Evolutionary conservation across 2,797 vertebrate species (phyloP), one percentile per base, ranked within the genome.

Genomic region (Fundulus diaphanus): DNA sequence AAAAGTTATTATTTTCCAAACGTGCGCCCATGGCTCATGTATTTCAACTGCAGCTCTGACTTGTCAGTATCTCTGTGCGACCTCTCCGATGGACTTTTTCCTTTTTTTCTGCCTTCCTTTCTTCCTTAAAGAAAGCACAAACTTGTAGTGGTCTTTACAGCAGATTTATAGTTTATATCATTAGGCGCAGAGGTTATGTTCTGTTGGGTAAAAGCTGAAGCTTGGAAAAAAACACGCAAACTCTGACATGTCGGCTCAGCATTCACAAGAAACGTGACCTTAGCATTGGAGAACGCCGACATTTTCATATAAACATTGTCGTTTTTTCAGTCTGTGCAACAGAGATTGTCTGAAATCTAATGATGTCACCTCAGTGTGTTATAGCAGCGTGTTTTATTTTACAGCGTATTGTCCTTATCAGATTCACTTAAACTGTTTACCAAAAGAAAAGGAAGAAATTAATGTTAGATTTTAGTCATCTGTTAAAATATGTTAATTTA

Each of bases 61-160:
- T 27, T 52, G n/a, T 27, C 27, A 16, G 27, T 31, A 13, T 27
- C 16, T 61, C 35, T 37, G 6, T 22, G 8, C 0, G 22, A 22
- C 37, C 8, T 35, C 31, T 35, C 59, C 0, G 85, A 82, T 87
- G 70, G 49, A 70, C n/a, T 22, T 15, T 59, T 59, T 13, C 4
- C n/a, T 33, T 63, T 49, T 65, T 82, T 87, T 85, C 20, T 46
- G 76, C 86, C 31, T 78, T 88, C 33, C 76, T 63, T 48, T 44
- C 35, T 46, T 78, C 42, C 49, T 77, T 69, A 0, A 46, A 77
- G 12, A 61, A 35, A 51, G 67, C 40, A 52, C 0, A 68, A 59
- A 16, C 33, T 31, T 22, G 27, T 18, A 3, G 18, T 13, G 12
- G 67, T 65, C 13, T 66, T 22, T 72, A 31, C 27, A 29, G 35